Percentiles rank a stretch among this genome's conserved stretches.
phyloP scores from a whole-genome alignment of 2,888 invertebrate species.

The Macropis europaea region DNA sequence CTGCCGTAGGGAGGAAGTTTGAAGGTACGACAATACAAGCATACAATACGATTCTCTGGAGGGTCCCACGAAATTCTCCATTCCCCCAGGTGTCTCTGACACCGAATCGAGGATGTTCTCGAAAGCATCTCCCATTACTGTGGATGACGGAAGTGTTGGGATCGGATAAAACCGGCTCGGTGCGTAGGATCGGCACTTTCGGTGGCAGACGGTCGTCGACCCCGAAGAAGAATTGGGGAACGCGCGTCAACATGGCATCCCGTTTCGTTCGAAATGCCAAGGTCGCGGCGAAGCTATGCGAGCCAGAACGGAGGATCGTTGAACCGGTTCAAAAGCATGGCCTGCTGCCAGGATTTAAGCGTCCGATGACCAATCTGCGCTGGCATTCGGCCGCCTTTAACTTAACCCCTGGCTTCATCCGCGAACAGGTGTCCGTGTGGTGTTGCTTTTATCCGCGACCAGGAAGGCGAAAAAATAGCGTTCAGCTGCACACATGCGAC shows the following conservation, averaged over 20 bases:
- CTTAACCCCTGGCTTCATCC: neutral
- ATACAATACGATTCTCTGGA: too few relatives aligned
- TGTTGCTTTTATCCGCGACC: neutral
- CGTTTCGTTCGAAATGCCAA: conserved; percentile 41
- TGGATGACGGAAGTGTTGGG: neutral
- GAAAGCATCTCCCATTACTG: neutral
- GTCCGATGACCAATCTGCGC: neutral
- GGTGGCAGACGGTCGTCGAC: conserved; percentile 66
- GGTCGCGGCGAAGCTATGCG: conserved; percentile 22
- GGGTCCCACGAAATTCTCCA: too few relatives aligned
- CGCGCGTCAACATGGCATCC: conserved; percentile 27
- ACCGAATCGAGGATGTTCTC: neutral
- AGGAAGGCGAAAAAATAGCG: neutral
- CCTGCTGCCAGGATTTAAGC: conserved; percentile 30
- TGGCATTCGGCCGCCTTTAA: conserved; percentile 13
- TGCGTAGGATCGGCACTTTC: conserved; percentile 52
- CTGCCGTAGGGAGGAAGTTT: too few relatives aligned
- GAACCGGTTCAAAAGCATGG: conserved; percentile 44
- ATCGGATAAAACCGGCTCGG: conserved; percentile 34
- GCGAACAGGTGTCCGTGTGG: conserved; percentile 2
- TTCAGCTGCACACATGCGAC: neutral
- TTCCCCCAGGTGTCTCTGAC: neutral
- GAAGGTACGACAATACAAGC: too few relatives aligned
- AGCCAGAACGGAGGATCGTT: conserved; percentile 5
- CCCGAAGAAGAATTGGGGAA: conserved; percentile 63